These are phyloP conservation scores for Sebastes trivittatus DNA, from an alignment of 2,797 vertebrate species.

Conservation along the genomic window DNA sequence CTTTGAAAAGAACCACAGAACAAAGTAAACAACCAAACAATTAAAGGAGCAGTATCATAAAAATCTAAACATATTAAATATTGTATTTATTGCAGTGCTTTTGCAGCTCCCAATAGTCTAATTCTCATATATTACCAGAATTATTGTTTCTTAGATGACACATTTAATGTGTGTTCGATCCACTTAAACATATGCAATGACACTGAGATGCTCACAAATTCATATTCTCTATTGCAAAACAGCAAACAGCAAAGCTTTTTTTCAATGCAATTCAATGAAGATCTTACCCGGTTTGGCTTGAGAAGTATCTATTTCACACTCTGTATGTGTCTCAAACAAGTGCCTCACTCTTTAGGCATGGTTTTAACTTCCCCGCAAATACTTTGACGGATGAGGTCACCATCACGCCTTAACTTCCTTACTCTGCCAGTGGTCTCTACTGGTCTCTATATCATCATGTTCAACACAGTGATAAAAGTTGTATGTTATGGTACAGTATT, in stretches of 20 bases:
- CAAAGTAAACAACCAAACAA: neutral
- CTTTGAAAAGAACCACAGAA: neutral
- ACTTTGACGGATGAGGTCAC: slow-evolving; percentile 39
- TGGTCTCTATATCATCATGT: neutral
- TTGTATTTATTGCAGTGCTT: neutral
- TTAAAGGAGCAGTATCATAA: neutral
- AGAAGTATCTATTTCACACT: slow-evolving; percentile 18
- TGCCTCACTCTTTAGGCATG: neutral
- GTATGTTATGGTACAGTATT: neutral
- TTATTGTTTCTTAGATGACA: neutral
- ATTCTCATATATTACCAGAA: neutral
- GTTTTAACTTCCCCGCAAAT: slow-evolving; percentile 37
- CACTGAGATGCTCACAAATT: neutral
- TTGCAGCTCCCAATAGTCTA: neutral
- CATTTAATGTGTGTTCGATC: neutral
- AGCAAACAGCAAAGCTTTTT: neutral
- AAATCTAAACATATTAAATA: neutral
- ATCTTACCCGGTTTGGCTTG: slow-evolving; percentile 35
- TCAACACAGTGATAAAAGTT: neutral
- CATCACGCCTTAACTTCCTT: slow-evolving; percentile 53
- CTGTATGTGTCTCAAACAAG: neutral
- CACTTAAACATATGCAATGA: neutral
- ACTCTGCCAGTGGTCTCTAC: neutral
- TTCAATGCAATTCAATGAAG: neutral
- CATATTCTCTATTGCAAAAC: neutral